These are phyloP conservation scores for Ichneumoninae sp. DNA, from an alignment of 2,888 invertebrate species.

Conservation along the genomic window DNA sequence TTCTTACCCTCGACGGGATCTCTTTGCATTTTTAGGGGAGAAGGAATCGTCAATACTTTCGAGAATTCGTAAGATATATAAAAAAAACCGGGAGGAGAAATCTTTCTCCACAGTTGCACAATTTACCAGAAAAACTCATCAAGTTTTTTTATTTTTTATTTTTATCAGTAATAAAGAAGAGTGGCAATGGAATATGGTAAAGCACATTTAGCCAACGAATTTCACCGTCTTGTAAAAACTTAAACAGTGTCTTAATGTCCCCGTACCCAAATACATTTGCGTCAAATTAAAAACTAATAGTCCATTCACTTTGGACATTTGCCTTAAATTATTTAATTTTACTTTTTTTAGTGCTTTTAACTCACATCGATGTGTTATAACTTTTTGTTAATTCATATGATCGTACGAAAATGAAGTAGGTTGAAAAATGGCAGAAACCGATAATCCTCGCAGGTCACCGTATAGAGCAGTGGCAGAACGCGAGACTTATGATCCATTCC, in stretches of 20 bases:
- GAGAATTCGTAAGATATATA: conserved; percentile 36
- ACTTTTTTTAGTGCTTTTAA: too few species aligned
- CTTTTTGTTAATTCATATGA: background rate
- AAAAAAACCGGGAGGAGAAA: conserved; percentile 35
- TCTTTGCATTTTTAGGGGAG: conserved; percentile 74
- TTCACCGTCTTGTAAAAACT: too few species aligned
- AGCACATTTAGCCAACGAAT: too few species aligned
- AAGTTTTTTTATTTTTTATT: too few species aligned
- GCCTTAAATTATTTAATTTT: too few species aligned
- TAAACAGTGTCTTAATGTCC: too few species aligned
- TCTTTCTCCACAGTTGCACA: conserved; percentile 38
- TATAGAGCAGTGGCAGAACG: background rate
- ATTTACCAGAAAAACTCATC: conserved; percentile 14
- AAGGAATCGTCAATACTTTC: conserved; percentile 67
- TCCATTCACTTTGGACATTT: too few species aligned
- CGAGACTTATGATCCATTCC: conserved; percentile 16
- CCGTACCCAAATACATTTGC: too few species aligned
- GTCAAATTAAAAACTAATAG: too few species aligned
- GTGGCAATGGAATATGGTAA: too few species aligned
- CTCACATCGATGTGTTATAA: too few species aligned
- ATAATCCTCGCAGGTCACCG: background rate
- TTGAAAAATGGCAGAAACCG: background rate
- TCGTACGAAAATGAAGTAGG: background rate
- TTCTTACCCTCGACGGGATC: conserved; percentile 63
- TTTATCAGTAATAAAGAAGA: too few species aligned